Evolutionary conservation across 2,888 invertebrate species (phyloP), one percentile per base, ranked within the genome.

Genomic region (Drosophila recens): DNA sequence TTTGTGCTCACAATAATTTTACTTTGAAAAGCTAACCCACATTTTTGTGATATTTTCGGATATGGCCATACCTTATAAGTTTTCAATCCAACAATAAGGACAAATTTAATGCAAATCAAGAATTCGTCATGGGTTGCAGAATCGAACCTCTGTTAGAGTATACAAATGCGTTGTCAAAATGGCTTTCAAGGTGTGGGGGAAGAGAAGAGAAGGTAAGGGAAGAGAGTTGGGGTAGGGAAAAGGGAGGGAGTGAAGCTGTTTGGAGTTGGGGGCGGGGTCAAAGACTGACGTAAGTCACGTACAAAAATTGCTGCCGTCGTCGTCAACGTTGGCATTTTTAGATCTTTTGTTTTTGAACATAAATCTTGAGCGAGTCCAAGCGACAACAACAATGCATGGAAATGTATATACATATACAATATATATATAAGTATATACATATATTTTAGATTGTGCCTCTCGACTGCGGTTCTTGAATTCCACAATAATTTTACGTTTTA

Each of bases 291-390:
- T 79, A 82, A 54, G 83, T 79, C 83, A 83, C 83, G 83, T 83
- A 82, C 85, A 67, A 48, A 72, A 74, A 70, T 70, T 71, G 74
- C 56, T 56, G 52, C 17, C 33, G 74, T 9, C 53, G 23, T 42
- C 69, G 69, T 76, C 62, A 64, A 51, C 65, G 69, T 64, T 65
- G 66, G 64, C 81, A 78, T 84, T 84, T 81, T 73, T 68, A 69
- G 73, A 82, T 85, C 82, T 79, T 82, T 87, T 87, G 79, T 83
- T 79, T 75, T 85, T 64, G 65, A 75, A 65, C 85, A 84, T 84
- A 83, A 87, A 83, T 83, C 79, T 79, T 67, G 34, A 43, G 40
- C 63, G 57, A 72, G 79, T 64, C 72, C 71, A 53, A 56, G 64
- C 45, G 67, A 40, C 53, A 58, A 15, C 57, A 33, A 51, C 58